These are phyloP conservation scores for Scelioninae gen. 2 DNA, from an alignment of 2,888 invertebrate genomes.

Conservation along the genomic window DNA sequence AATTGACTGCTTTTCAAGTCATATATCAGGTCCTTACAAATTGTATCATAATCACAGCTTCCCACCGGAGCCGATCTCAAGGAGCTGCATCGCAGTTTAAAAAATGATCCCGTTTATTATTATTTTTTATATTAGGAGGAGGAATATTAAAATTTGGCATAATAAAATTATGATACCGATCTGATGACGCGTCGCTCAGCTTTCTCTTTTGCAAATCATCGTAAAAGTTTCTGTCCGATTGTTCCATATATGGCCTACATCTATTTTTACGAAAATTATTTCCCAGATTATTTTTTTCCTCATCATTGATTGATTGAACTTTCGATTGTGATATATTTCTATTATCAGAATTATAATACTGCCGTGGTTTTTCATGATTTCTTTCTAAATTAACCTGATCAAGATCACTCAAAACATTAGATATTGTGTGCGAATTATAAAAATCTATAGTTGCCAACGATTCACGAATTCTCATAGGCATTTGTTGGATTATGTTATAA, in stretches of 20 bases:
- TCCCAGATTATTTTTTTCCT: background rate
- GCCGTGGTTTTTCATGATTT: conserved; percentile 7
- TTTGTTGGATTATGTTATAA: conserved; percentile 13
- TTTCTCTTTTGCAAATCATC: background rate
- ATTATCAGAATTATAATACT: conserved; percentile 11
- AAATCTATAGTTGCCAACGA: conserved; percentile 16
- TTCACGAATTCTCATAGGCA: conserved; percentile 20
- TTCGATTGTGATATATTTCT: background rate
- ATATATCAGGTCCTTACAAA: background rate
- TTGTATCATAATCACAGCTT: background rate
- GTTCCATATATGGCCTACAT: background rate
- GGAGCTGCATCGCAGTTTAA: conserved; percentile 18
- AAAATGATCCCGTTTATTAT: background rate
- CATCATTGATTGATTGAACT: no score
- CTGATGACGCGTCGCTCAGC: background rate
- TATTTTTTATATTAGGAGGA: no score
- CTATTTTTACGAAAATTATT: background rate
- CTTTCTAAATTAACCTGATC: conserved; percentile 9
- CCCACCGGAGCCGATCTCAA: background rate
- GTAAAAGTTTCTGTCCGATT: background rate
- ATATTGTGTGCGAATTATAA: conserved; percentile 1
- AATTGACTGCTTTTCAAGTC: no score
- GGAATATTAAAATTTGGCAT: conserved; percentile 14
- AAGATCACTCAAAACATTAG: conserved; percentile 6
- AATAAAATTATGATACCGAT: background rate